phyloP scores from a whole-genome alignment of 2,888 invertebrate genomes.

The Boloria euphrosyne region DNA sequence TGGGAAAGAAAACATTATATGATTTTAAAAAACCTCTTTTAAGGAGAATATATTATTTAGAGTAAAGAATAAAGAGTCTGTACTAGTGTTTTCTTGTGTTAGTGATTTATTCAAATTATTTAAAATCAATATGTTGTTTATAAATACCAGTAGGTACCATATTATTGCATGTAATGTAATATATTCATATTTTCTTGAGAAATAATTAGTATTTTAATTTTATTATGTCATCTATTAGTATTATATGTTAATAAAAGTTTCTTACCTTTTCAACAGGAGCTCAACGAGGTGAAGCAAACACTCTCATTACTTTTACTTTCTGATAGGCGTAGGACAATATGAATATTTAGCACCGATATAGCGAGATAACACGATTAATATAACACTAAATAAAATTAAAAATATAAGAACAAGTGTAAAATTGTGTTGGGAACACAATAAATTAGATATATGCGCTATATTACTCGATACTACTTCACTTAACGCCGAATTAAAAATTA shows the following conservation, averaged over 20 bases:
- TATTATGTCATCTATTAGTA: not conserved
- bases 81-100: too few relatives aligned
- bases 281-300: slow-evolving; percentile 50
- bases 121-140: too few relatives aligned
- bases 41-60: too few relatives aligned
- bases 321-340: slow-evolving; percentile 29
- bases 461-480: slow-evolving; percentile 67
- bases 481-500: slow-evolving; percentile 67
- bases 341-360: slow-evolving; percentile 41
- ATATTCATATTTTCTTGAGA: not conserved
- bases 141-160: too few relatives aligned
- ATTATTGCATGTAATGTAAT: too few relatives aligned
- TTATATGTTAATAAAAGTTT: slow-evolving; percentile 33
- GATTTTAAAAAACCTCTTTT: too few relatives aligned
- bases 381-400: slow-evolving; percentile 51
- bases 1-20: too few relatives aligned
- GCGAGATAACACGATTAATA: slow-evolving; percentile 47
- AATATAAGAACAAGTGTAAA: slow-evolving; percentile 55
- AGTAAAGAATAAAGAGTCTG: too few relatives aligned
- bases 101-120: too few relatives aligned
- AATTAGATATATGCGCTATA: slow-evolving; percentile 60
- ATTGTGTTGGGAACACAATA: slow-evolving; percentile 56
- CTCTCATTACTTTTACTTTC: slow-evolving; percentile 56
- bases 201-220: not conserved
- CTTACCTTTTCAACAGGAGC: slow-evolving; percentile 51